Conservation (phyloP, 2,113 vertebrate genomes). For the Corapipo altera region DNA sequence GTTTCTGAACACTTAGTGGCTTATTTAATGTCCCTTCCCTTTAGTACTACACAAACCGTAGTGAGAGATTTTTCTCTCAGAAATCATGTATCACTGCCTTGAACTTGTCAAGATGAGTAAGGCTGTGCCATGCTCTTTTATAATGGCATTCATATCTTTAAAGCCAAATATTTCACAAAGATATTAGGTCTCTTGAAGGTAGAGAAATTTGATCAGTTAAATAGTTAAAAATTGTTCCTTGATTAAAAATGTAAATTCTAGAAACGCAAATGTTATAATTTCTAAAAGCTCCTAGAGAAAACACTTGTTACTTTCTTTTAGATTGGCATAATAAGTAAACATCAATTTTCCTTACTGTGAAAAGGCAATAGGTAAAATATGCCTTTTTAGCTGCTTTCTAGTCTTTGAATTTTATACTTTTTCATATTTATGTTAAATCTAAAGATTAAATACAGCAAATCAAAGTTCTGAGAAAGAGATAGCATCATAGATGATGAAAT, state of each 20-base stretch:
- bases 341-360: neutral
- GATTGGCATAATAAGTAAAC: neutral
- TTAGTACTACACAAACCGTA: neutral
- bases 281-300: neutral
- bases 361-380: neutral
- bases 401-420: neutral
- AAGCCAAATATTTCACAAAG: neutral
- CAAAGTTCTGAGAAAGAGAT: neutral
- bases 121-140: neutral
- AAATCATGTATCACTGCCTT: slow-evolving; percentile 22
- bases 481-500: neutral
- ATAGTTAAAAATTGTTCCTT: neutral
- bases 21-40: slow-evolving; percentile 18
- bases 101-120: slow-evolving; percentile 7
- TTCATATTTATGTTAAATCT: neutral
- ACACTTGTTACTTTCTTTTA: neutral
- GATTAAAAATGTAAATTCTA: neutral
- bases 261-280: neutral
- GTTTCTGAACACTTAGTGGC: neutral
- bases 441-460: neutral
- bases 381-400: neutral
- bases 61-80: neutral
- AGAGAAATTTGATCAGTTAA: neutral
- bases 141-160: neutral
- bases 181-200: neutral